Percentiles rank a stretch among this genome's conserved stretches.
Evolutionary conservation across 2,797 vertebrate species (phyloP).

Genomic region (Pteropus rufus): DNA sequence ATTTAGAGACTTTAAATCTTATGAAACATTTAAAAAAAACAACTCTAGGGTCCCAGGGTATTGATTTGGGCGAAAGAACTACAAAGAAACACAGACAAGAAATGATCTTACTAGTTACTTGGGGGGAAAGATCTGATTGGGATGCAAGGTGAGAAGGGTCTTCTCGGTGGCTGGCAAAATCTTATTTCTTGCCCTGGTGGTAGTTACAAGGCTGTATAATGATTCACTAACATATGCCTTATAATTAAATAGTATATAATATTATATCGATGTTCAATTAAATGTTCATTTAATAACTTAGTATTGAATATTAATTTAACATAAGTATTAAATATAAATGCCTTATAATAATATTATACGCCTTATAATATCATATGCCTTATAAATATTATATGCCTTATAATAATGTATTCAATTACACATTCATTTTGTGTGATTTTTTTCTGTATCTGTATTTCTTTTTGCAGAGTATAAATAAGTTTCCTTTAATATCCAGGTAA

Average conservation of each 20-base stretch:
- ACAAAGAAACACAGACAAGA: neutral
- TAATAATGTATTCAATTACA: neutral
- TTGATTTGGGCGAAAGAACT: neutral
- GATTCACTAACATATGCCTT: neutral
- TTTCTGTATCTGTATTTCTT: too few species aligned
- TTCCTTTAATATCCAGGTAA: conserved; percentile 86
- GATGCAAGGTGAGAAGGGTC: neutral
- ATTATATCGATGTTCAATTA: neutral
- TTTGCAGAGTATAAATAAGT: conserved; percentile 84
- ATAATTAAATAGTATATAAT: neutral
- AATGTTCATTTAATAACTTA: neutral
- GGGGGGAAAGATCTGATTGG: too few species aligned
- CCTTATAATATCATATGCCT: too few species aligned
- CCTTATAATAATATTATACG: neutral
- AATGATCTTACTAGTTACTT: neutral
- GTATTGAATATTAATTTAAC: neutral
- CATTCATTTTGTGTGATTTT: neutral
- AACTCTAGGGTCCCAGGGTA: neutral
- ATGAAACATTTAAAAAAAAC: neutral
- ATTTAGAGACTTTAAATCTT: neutral
- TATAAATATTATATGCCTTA: neutral
- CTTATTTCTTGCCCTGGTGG: neutral
- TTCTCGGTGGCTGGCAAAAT: neutral
- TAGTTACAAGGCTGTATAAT: neutral
- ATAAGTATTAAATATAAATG: neutral